phyloP scores from a whole-genome alignment of 2,797 vertebrate species.

The Eutrigla gurnardus region DNA sequence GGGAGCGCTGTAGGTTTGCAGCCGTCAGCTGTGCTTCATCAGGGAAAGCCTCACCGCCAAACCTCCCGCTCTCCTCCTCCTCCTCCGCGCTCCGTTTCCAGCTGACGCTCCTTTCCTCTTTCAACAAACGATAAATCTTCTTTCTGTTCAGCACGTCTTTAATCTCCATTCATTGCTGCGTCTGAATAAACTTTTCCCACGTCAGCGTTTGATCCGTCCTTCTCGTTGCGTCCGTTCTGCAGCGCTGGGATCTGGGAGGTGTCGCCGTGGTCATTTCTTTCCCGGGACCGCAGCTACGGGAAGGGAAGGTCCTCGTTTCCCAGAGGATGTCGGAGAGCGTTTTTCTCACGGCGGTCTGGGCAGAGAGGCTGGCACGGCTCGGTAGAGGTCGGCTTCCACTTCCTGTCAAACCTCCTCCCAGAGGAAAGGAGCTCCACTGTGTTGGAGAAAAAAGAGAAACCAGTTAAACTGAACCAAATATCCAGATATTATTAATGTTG shows the following conservation, averaged over 20 bases:
- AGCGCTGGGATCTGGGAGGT: background rate
- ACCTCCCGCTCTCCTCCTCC: constrained; percentile 50
- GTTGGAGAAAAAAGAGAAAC: constrained; percentile 31
- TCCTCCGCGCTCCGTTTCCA: constrained; percentile 15
- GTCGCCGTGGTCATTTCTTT: background rate
- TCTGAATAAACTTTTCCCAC: background rate
- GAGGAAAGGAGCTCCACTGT: constrained; percentile 56
- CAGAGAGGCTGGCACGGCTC: constrained; percentile 52
- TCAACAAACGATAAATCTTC: constrained; percentile 4
- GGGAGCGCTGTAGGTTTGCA: constrained; percentile 68
- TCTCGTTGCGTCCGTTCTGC: background rate
- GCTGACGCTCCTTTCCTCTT: constrained; percentile 4
- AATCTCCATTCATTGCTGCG: background rate
- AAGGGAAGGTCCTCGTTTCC: constrained; percentile 45
- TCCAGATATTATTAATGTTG: constrained; percentile 14
- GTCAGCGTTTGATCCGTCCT: constrained; percentile 20
- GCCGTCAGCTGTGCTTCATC: constrained; percentile 77
- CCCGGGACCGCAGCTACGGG: constrained; percentile 9
- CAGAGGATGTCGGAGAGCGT: constrained; percentile 37
- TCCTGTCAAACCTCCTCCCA: constrained; percentile 77
- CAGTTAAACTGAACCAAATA: too few relatives aligned
- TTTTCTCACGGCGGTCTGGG: constrained; percentile 78
- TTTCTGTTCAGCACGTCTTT: constrained; percentile 31
- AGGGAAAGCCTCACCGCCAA: constrained; percentile 70
- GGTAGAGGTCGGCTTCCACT: constrained; percentile 66